Evolutionary conservation across 1,140 invertebrate species (phyloP).

Genomic region (Popillia japonica): DNA sequence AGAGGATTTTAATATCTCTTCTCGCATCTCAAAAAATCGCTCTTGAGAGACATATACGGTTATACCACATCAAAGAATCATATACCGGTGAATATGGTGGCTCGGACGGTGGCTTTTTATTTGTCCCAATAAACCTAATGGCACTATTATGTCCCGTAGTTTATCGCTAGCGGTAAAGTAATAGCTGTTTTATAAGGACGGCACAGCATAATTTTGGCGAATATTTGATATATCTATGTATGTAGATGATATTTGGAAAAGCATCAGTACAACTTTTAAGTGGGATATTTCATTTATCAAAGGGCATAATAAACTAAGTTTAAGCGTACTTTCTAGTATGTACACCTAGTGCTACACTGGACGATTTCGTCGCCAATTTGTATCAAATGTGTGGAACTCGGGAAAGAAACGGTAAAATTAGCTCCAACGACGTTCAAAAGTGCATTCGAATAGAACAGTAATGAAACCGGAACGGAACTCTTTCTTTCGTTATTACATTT

Average conservation of each 20-base stretch:
- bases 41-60: not conserved
- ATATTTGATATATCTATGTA: not conserved
- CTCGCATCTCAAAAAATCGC: no score
- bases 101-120: conserved; percentile 77
- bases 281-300: not conserved
- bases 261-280: not conserved
- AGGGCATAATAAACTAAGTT: no score
- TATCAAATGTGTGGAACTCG: no score
- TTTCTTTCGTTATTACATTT: not conserved
- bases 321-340: no score
- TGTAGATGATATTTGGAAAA: not conserved
- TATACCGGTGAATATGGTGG: conserved; percentile 73
- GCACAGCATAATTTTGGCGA: not conserved
- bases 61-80: not conserved
- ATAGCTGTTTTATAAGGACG: not conserved
- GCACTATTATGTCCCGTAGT: not conserved
- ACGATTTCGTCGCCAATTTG: no score
- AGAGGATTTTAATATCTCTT: no score
- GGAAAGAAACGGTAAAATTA: no score
- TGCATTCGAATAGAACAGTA: not conserved
- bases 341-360: no score
- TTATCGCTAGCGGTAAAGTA: not conserved
- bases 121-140: not conserved
- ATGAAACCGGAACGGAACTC: conserved; percentile 8
- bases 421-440: not conserved